Percentiles rank a stretch among this genome's conserved stretches.
phyloP scores from a whole-genome alignment of 2,113 vertebrate species.

The Motacilla tschutschensis region DNA sequence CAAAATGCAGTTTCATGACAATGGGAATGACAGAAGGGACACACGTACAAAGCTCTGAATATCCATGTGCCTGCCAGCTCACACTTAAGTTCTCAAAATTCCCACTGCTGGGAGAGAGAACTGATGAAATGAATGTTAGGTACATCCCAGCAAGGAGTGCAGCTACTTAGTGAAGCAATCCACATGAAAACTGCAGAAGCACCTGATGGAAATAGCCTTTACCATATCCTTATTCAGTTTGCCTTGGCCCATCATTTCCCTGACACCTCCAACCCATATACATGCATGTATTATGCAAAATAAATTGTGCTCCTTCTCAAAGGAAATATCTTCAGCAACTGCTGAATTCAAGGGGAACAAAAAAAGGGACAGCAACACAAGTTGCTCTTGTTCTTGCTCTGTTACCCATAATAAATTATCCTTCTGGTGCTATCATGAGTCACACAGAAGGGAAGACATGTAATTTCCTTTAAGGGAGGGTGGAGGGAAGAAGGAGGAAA shows the following conservation, averaged over 20 bases:
- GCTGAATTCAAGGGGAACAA: neutral
- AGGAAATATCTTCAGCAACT: neutral
- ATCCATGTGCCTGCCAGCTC: neutral
- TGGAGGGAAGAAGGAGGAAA: no score
- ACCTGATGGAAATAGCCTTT: neutral
- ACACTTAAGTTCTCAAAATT: neutral
- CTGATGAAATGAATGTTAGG: neutral
- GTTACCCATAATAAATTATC: neutral
- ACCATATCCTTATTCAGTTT: neutral
- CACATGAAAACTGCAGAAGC: neutral
- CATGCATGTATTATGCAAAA: neutral
- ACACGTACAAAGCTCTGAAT: neutral
- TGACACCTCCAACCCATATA: rapidly evolving
- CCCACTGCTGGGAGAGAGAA: neutral
- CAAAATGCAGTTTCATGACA: neutral
- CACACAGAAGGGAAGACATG: neutral
- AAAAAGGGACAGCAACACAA: neutral
- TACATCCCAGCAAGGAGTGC: neutral
- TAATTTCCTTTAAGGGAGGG: neutral
- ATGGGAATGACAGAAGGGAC: neutral
- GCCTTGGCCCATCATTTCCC: neutral
- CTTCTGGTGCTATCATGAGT: neutral
- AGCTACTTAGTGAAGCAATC: neutral
- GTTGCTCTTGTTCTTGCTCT: neutral
- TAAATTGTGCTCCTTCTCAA: neutral